Percentiles rank a stretch among this genome's conserved stretches.
Evolutionary conservation across 2,797 vertebrate genomes (phyloP).

Genomic region (Anableps anableps): DNA sequence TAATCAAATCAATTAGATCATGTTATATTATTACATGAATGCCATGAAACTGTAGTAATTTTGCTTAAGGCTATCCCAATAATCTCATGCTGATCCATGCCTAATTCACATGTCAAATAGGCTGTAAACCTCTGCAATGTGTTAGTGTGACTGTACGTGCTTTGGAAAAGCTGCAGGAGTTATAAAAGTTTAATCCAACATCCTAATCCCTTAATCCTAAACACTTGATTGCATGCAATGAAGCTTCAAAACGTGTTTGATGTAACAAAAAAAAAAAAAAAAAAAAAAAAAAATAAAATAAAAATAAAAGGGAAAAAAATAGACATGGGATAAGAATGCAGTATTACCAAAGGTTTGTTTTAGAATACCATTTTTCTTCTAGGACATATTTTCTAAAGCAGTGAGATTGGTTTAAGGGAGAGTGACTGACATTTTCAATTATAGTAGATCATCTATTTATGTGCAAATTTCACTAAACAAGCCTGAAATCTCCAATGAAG

Average conservation of each 20-base stretch:
- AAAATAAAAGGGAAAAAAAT: too few relatives aligned
- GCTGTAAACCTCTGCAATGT: background rate
- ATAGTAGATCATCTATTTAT: constrained; percentile 29
- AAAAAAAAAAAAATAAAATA: background rate
- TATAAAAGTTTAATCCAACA: constrained; percentile 24
- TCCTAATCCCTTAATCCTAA: constrained; percentile 17
- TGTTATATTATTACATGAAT: background rate
- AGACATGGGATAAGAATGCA: constrained; percentile 76
- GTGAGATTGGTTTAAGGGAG: constrained; percentile 19
- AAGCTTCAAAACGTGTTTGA: constrained; percentile 22
- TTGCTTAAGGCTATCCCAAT: background rate
- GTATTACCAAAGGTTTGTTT: constrained; percentile 44
- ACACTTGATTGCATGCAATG: constrained; percentile 14
- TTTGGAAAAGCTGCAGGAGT: constrained; percentile 22
- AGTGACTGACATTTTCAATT: constrained; percentile 22
- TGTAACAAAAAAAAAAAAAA: background rate
- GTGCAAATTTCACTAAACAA: constrained; percentile 42
- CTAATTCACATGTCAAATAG: background rate
- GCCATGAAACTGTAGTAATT: background rate
- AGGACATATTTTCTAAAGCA: constrained; percentile 29
- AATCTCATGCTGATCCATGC: background rate
- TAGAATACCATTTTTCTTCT: constrained; percentile 26
- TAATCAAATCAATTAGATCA: background rate
- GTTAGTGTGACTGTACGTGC: constrained; percentile 22
- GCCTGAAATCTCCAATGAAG: constrained; percentile 35